Evolutionary conservation across 2,888 invertebrate species (phyloP).

Genomic region (Toxonevra muliebris): DNA sequence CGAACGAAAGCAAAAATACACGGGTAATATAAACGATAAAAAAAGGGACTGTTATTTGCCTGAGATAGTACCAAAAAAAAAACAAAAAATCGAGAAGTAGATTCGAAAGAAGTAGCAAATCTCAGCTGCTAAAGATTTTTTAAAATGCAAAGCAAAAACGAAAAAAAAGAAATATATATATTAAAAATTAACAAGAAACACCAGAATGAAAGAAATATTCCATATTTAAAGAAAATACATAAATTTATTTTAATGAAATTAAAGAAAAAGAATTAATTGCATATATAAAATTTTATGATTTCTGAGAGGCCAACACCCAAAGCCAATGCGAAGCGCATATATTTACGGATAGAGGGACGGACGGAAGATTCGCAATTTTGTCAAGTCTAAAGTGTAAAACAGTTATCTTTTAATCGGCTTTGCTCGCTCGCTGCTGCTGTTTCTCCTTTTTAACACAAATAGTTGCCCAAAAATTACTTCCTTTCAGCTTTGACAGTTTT

Average conservation of each 20-base stretch:
- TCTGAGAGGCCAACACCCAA: conserved; percentile 36
- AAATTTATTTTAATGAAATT: conserved; percentile 35
- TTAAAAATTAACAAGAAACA: not conserved
- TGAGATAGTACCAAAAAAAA: too few species aligned
- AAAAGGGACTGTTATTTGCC: not conserved
- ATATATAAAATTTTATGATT: conserved; percentile 45
- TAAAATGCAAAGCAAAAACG: too few species aligned
- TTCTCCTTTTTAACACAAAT: conserved; percentile 29
- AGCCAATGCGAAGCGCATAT: conserved; percentile 12
- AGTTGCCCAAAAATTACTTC: conserved; percentile 28
- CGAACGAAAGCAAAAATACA: conserved; percentile 6
- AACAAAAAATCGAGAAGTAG: too few species aligned
- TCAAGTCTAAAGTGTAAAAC: conserved; percentile 35
- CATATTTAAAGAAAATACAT: not conserved
- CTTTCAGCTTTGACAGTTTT: conserved; percentile 32
- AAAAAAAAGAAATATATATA: too few species aligned
- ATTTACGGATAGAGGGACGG: not conserved
- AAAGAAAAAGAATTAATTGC: conserved; percentile 25
- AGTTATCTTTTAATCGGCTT: conserved; percentile 55
- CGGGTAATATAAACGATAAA: conserved; percentile 7
- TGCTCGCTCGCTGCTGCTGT: conserved; percentile 28
- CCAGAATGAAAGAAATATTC: not conserved
- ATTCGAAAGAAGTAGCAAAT: too few species aligned
- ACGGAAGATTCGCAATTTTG: conserved; percentile 5
- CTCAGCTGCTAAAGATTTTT: too few species aligned